Conservation (phyloP, 2,113 vertebrate species). For the Chaetops frenatus region DNA sequence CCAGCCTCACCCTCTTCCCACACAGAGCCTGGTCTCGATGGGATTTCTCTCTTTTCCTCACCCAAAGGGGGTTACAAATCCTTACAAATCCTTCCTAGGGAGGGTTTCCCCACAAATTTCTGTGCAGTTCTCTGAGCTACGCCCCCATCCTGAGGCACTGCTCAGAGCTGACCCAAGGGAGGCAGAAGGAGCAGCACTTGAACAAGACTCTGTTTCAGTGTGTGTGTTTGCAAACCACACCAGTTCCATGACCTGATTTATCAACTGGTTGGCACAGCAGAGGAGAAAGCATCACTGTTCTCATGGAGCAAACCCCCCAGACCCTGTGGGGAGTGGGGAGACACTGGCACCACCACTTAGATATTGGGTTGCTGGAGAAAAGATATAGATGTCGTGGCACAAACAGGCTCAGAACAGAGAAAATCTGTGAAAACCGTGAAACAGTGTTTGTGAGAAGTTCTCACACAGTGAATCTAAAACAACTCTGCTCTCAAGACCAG, state of each 20-base stretch:
- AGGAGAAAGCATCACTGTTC: not conserved
- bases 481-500: too few species aligned
- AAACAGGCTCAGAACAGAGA: too few species aligned
- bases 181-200: not conserved
- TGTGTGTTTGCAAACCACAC: not conserved
- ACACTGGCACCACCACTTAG: not conserved
- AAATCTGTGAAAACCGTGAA: too few species aligned
- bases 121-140: not conserved
- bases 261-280: not conserved
- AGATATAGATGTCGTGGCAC: too few species aligned
- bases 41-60: not conserved
- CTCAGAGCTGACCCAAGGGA: not conserved
- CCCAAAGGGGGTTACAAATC: not conserved
- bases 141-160: fast-evolving
- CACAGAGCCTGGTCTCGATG: not conserved
- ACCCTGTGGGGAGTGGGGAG: not conserved
- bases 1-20: not conserved
- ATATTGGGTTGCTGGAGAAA: not conserved
- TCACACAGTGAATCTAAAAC: too few species aligned
- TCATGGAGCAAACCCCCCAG: not conserved
- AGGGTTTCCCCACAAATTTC: not conserved
- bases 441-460: too few species aligned
- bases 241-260: not conserved
- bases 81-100: not conserved
- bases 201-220: not conserved